These are phyloP conservation scores for Gallinago stenura DNA, from an alignment of 2,797 vertebrate genomes.

Conservation along the genomic window DNA sequence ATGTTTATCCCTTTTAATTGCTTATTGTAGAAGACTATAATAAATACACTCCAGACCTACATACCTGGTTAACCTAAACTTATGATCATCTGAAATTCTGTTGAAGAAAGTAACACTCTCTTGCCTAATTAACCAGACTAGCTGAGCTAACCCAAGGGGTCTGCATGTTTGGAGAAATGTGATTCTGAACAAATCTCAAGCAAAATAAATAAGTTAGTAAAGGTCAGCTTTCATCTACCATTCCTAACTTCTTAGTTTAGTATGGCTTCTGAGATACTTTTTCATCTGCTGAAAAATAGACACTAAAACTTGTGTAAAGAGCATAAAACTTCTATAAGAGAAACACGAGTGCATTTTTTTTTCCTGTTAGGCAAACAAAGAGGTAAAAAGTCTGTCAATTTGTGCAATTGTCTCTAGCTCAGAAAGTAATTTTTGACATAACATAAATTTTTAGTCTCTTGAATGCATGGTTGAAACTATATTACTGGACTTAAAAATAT, in stretches of 20 bases:
- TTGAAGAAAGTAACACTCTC: not conserved
- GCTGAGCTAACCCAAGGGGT: not conserved
- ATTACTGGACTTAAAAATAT: not conserved
- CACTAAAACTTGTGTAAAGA: not conserved
- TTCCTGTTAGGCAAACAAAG: not conserved
- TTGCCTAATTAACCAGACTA: not conserved
- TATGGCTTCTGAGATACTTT: not conserved
- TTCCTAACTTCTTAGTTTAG: not conserved
- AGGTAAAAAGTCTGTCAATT: not conserved
- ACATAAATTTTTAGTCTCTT: not conserved
- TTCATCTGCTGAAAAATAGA: not conserved
- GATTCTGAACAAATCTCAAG: not conserved
- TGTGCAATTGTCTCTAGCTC: constrained; percentile 13
- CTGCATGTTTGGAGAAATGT: not conserved
- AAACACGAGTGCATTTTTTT: not conserved
- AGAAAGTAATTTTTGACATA: not conserved
- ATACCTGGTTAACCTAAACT: not conserved
- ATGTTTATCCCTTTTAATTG: not conserved
- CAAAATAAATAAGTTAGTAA: constrained; percentile 8
- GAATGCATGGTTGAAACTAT: not conserved
- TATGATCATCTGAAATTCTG: constrained; percentile 3
- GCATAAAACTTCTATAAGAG: not conserved
- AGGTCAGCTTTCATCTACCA: not conserved
- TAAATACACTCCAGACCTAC: not conserved
- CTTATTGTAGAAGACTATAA: not conserved